Conservation (phyloP, 2,888 invertebrate species). For the Aricia artaxerxes region DNA sequence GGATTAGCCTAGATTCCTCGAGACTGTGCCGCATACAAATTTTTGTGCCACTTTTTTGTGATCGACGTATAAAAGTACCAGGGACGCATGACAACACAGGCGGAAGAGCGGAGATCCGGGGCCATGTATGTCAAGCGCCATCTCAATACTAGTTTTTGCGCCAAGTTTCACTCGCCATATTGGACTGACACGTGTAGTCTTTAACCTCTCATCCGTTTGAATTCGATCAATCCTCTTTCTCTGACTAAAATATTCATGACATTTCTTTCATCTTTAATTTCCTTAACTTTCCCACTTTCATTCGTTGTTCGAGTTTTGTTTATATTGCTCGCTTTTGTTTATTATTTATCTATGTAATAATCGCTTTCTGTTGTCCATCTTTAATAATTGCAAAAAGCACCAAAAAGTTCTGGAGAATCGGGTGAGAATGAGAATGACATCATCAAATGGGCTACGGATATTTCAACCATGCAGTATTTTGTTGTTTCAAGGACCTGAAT, state of each 20-base stretch:
- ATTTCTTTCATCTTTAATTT: background rate
- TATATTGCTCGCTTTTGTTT: too few relatives aligned
- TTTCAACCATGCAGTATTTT: background rate
- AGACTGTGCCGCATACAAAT: background rate
- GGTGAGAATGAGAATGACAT: too few relatives aligned
- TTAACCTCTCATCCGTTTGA: background rate
- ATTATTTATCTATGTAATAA: too few relatives aligned
- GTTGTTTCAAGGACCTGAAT: background rate
- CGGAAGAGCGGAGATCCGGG: constrained; percentile 22
- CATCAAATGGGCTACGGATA: background rate
- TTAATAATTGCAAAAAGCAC: too few relatives aligned
- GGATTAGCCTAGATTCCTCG: constrained; percentile 8
- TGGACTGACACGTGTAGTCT: background rate
- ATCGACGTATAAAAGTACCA: constrained; percentile 9
- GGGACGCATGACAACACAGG: constrained; percentile 12
- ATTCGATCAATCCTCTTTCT: background rate
- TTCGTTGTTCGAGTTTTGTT: too few relatives aligned
- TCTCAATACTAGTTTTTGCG: constrained; percentile 21
- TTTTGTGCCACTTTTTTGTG: constrained; percentile 20
- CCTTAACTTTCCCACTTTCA: too few relatives aligned
- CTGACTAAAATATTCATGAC: background rate
- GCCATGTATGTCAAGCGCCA: constrained; percentile 26
- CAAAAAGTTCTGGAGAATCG: too few relatives aligned
- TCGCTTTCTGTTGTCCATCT: too few relatives aligned
- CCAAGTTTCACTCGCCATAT: constrained; percentile 3